Percentiles rank a stretch among this genome's conserved stretches.
Evolutionary conservation across 92 coral and sea anemone genomes (phyloP).

Genomic region (Palythoa grandiflora): DNA sequence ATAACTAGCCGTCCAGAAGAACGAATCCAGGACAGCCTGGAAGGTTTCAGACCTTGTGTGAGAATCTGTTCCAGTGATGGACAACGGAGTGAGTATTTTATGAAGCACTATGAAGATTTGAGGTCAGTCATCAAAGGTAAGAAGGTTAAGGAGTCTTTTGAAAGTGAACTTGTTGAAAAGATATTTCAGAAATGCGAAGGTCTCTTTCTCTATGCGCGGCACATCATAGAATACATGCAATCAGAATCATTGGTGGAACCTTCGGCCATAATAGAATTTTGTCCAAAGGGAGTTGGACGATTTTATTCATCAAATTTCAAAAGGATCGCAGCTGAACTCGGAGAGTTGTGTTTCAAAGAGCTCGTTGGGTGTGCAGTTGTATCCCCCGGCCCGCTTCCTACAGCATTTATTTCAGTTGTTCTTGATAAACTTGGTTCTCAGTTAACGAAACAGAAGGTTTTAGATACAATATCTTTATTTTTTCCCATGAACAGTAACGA

Average conservation of each 20-base stretch:
- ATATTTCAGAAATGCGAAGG: conserved; percentile 35
- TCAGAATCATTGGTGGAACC: background rate
- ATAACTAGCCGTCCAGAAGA: conserved; percentile 65
- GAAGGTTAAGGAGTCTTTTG: background rate
- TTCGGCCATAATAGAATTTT: background rate
- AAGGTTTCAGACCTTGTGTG: conserved; percentile 14
- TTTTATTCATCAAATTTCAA: conserved; percentile 25
- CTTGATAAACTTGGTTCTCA: conserved; percentile 6
- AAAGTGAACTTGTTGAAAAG: too few species aligned
- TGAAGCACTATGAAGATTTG: conserved; percentile 1
- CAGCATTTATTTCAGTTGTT: conserved; percentile 26
- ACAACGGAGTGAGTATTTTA: background rate
- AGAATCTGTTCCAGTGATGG: conserved; percentile 38
- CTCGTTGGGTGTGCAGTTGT: conserved; percentile 48
- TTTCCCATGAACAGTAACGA: conserved; percentile 24
- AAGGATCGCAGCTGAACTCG: conserved; percentile 9
- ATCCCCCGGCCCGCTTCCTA: conserved; percentile 50
- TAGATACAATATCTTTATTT: conserved; percentile 11
- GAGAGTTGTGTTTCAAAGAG: conserved; percentile 24
- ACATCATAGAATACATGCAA: conserved; percentile 15
- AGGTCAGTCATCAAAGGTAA: background rate
- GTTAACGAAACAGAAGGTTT: background rate
- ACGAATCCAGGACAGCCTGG: background rate
- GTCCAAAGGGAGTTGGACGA: background rate
- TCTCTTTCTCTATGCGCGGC: conserved; percentile 17